Evolutionary conservation across 2,888 invertebrate genomes (phyloP).

Genomic region (Eucera pruinosa): DNA sequence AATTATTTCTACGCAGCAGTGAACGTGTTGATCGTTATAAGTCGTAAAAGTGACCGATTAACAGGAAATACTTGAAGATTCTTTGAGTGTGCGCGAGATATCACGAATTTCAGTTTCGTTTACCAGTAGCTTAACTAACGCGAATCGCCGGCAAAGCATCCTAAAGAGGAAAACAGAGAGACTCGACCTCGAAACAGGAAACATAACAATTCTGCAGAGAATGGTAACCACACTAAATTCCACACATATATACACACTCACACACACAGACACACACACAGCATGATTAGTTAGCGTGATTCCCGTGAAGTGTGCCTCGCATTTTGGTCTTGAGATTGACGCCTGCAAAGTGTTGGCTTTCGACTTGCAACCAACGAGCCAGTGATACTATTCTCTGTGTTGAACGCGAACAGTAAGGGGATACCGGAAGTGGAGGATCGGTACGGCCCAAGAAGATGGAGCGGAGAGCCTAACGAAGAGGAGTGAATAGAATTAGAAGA

Average conservation of each 20-base stretch:
- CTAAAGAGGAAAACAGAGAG: constrained; percentile 1
- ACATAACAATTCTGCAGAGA: background rate
- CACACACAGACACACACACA: too few species aligned
- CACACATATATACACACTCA: too few species aligned
- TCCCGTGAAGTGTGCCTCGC: constrained; percentile 31
- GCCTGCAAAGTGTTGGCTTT: constrained; percentile 42
- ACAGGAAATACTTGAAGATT: background rate
- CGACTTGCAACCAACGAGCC: constrained; percentile 3
- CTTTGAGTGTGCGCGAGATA: constrained; percentile 2
- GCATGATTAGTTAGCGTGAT: constrained; percentile 50
- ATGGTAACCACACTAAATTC: constrained; percentile 21
- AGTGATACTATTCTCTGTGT: constrained; percentile 61
- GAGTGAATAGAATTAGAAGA: constrained; percentile 32
- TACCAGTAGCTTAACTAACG: constrained; percentile 26
- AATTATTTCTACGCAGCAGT: too few species aligned
- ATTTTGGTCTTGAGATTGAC: constrained; percentile 46
- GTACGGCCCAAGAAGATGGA: constrained; percentile 20
- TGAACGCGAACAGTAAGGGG: constrained; percentile 65
- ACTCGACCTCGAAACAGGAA: constrained; percentile 18
- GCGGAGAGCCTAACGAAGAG: constrained; percentile 16
- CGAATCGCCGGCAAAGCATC: background rate
- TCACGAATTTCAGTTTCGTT: constrained; percentile 18
- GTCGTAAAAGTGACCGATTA: too few species aligned
- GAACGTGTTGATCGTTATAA: too few species aligned
- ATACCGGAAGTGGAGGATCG: constrained; percentile 35